These are phyloP conservation scores for Chrysopilus asiliformis DNA, from an alignment of 2,888 invertebrate species.

Conservation along the genomic window DNA sequence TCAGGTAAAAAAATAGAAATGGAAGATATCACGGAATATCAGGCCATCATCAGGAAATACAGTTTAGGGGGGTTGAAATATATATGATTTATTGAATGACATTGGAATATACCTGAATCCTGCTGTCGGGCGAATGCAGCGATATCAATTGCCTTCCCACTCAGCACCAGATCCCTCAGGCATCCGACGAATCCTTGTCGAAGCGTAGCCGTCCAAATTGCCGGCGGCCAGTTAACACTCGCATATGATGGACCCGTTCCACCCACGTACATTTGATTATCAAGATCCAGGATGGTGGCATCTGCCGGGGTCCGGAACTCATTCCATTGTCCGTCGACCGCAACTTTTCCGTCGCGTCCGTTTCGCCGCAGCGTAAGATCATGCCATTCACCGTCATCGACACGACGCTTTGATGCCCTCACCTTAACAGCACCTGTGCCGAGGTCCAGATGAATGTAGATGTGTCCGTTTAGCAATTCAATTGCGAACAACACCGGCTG, in stretches of 20 bases:
- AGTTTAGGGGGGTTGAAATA: no score
- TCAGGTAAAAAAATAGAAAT: no score
- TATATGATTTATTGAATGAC: no score
- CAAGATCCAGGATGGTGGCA: conserved; percentile 75
- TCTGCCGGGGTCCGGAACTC: conserved; percentile 85
- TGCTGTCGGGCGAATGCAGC: conserved; percentile 80
- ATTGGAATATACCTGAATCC: conserved; percentile 82
- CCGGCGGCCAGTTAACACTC: conserved; percentile 63
- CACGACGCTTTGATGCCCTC: conserved; percentile 63
- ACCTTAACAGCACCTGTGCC: conserved; percentile 84
- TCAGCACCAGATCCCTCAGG: conserved; percentile 75
- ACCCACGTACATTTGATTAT: conserved; percentile 78
- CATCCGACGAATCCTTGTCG: conserved; percentile 90
- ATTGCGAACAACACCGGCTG: conserved; percentile 87
- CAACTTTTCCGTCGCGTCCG: conserved; percentile 71
- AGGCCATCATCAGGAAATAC: not conserved
- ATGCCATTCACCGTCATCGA: conserved; percentile 91
- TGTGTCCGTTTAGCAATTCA: conserved; percentile 85
- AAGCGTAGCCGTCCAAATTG: conserved; percentile 81
- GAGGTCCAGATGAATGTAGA: conserved; percentile 83
- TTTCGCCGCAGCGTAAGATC: conserved; percentile 71
- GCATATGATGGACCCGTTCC: conserved; percentile 73
- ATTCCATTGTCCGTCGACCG: conserved; percentile 78
- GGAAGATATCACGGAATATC: not conserved
- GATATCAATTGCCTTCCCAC: conserved; percentile 77